Base-by-base conservation (phyloP, 2,888 invertebrate species). In the Calliscelio sp. region DNA sequence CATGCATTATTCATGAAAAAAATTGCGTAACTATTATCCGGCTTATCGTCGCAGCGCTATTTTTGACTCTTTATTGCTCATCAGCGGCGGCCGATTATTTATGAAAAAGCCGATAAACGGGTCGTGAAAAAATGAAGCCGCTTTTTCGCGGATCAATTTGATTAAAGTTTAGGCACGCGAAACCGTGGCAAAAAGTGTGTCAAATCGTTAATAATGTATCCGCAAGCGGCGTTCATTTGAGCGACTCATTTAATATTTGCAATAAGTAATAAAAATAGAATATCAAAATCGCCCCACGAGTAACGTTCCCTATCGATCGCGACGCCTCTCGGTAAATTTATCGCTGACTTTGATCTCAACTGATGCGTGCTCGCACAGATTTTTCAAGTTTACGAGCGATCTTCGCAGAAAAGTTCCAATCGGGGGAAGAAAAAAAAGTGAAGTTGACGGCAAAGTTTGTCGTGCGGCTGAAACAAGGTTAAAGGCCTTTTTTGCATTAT, bases 191-290 rank as follows among this genome's bases (percentile, higher is more conserved):
- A 53, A 38, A 53, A 68, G 25, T 55, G 1, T 55, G 44, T 57
- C 25, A 71, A 44, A 57, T 46, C 57, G 32, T 71, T 71, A 46
- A 71, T 44, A 55, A 55, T 61, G n/a, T n/a, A n/a, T n/a, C n/a
- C n/a, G n/a, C n/a, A n/a, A n/a, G n/a, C n/a, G n/a, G n/a, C n/a
- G n/a, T n/a, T n/a, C n/a, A n/a, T n/a, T n/a, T n/a, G n/a, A n/a
- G n/a, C n/a, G n/a, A 38, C 46, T 53, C 18, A 61, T 49, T 61
- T 61, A 53, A 49, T 74, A 55, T 74, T 63, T 59, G 63, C 53
- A 74, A 63, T 74, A 53, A 74, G 63, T n/a, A 25, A 74, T 63
- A 74, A 61, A 74, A 74, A 74, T 63, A 74, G 74, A 74, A 61
- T 24, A 11, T 74, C 38, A 46, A 73, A 61, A 74, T 74, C 63